These are phyloP conservation scores for Antrozous pallidus DNA, from an alignment of 2,797 vertebrate genomes.

Conservation along the genomic window DNA sequence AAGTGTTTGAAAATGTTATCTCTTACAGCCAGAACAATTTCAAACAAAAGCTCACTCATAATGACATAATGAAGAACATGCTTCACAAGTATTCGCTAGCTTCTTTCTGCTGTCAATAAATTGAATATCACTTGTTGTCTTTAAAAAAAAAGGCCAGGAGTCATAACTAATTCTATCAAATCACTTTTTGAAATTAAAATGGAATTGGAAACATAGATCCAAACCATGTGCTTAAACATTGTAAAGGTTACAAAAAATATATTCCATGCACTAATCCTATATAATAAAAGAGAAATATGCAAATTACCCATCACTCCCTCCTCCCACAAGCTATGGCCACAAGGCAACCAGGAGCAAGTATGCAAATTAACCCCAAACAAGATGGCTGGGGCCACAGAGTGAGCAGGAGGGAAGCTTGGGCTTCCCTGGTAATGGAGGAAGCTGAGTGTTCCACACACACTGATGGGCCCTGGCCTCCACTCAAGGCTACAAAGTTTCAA, in stretches of 20 bases:
- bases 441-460: no score
- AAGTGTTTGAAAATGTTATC: constrained; percentile 39
- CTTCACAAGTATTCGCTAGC: not conserved
- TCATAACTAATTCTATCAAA: not conserved
- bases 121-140: not conserved
- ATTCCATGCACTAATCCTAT: no score
- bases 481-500: no score
- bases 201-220: not conserved
- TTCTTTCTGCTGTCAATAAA: not conserved
- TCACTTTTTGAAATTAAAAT: constrained; percentile 29
- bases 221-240: not conserved
- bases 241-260: not conserved
- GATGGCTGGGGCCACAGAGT: no score
- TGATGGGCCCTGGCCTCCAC: no score
- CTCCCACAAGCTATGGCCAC: no score
- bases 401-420: no score
- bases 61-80: not conserved
- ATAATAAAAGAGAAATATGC: no score
- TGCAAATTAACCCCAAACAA: no score
- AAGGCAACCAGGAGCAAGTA: no score
- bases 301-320: no score
- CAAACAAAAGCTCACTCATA: not conserved
- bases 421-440: no score
- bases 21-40: constrained; percentile 42
- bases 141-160: not conserved